Evolutionary conservation across 2,113 vertebrate species (phyloP).

Genomic region (Phaetusa simplex): DNA sequence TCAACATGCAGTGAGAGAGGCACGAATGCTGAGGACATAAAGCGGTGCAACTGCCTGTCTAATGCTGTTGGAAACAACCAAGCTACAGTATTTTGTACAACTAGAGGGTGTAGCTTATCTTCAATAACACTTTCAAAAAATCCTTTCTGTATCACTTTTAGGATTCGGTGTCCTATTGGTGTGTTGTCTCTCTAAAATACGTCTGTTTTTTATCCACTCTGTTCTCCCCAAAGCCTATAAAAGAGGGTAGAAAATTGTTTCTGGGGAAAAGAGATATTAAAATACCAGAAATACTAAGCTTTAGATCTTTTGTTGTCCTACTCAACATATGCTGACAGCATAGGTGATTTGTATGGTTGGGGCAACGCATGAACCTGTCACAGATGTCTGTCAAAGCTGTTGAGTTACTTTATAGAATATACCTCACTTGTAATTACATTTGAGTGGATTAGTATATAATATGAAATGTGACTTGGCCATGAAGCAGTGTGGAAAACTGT

Average conservation of each 20-base stretch:
- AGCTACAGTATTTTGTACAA: background rate
- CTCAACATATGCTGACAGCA: background rate
- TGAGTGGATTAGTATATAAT: background rate
- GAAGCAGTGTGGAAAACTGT: background rate
- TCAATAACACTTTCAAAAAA: background rate
- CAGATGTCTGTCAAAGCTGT: background rate
- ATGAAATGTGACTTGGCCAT: background rate
- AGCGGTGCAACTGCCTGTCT: accelerated
- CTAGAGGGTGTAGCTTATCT: constrained; percentile 16
- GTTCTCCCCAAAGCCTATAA: background rate
- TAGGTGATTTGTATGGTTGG: background rate
- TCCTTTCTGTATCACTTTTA: background rate
- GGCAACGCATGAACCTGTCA: background rate
- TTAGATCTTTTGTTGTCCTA: background rate
- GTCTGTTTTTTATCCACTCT: background rate
- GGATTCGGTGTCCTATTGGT: background rate
- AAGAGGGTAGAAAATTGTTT: background rate
- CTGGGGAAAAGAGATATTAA: background rate
- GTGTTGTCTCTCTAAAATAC: background rate
- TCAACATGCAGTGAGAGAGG: background rate
- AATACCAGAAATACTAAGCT: background rate
- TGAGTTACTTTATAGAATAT: background rate
- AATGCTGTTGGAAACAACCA: background rate
- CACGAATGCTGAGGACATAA: accelerated
- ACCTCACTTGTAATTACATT: background rate